Base-by-base conservation (phyloP, 2,113 vertebrate genomes). In the Mesembrinibis cayennensis region DNA sequence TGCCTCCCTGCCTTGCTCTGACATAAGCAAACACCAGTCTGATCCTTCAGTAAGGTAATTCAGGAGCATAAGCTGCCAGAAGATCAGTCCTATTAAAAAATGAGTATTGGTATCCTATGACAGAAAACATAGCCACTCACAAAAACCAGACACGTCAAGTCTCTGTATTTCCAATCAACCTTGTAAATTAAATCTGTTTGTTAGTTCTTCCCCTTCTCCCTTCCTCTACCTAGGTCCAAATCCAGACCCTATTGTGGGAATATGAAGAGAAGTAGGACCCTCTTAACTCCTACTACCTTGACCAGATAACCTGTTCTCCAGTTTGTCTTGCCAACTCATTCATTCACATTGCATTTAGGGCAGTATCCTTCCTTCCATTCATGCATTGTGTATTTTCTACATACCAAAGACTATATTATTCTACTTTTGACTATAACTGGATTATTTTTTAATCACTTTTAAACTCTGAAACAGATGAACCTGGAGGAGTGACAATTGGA, bases 241-340 rank as follows among this genome's bases (percentile, higher is more conserved):
- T 58, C 9, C 50, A 29, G 29, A 29, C 3, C 13, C 12, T 23
- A 0, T 29, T 15, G 4, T 0, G 1, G 22, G 23, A 59, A 40
- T 18, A 58, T 0, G 2, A 62, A 29, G 13, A 36, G 4, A 74
- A 69, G 13, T 7, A 38, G 34, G 38, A 38, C 23, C 22, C 6
- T 61, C 11, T 10, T 14, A 27, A 36, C 16, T n/a, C 32, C 21
- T 10, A 0, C 29, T 34, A 2, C 15, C 4, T 34, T 29, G 36
- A 19, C 11, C 6, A 13, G 2, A 2, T 45, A 16, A 18, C 22
- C 4, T 40, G 21, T 20, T 8, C 11, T 22, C 14, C 11, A 11
- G 5, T 25, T 40, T 34, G 26, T 30, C 10, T 63, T 40, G 30
- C 26, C 10, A 4, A 6, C 15, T 27, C 2, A 2, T 22, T 32